Evolutionary conservation across 1,140 invertebrate genomes (phyloP).

Genomic region (Carposina sasakii): DNA sequence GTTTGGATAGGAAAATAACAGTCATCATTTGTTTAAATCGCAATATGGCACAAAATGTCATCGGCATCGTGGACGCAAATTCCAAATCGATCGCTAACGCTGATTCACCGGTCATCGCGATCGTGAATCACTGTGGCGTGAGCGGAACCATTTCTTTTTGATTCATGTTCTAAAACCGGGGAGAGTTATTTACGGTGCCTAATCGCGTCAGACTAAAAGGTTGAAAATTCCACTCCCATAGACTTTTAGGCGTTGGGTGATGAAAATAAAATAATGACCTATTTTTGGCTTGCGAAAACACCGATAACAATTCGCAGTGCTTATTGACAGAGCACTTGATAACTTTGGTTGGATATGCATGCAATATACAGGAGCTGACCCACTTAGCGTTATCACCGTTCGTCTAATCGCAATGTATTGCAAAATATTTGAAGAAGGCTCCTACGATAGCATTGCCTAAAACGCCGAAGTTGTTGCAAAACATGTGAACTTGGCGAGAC

Average conservation of each 20-base stretch:
- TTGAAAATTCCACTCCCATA: constrained; percentile 17
- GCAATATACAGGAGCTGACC: constrained; percentile 61
- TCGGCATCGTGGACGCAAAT: constrained; percentile 49
- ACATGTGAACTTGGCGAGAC: too few species aligned
- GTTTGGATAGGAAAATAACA: too few species aligned
- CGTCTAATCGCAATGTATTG: constrained; percentile 54
- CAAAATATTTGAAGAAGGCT: too few species aligned
- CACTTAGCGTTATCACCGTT: constrained; percentile 64
- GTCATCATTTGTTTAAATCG: constrained; percentile 35
- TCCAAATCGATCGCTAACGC: too few species aligned
- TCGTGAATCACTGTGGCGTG: constrained; percentile 61
- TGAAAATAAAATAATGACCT: constrained; percentile 57
- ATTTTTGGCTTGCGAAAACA: constrained; percentile 58
- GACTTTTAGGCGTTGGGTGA: constrained; percentile 27
- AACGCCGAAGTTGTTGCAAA: background rate
- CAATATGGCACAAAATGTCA: constrained; percentile 44
- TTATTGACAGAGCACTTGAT: constrained; percentile 55
- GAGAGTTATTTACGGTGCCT: constrained; percentile 23
- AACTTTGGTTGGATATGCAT: constrained; percentile 61
- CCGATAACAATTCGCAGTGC: constrained; percentile 66
- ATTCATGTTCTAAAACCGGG: constrained; percentile 38
- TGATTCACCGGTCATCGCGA: constrained; percentile 44
- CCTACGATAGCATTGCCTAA: constrained; percentile 3
- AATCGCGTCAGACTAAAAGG: constrained; percentile 34
- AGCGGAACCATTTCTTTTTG: constrained; percentile 44